phyloP scores from a whole-genome alignment of 2,797 vertebrate genomes.

The Pelodytes ibericus region DNA sequence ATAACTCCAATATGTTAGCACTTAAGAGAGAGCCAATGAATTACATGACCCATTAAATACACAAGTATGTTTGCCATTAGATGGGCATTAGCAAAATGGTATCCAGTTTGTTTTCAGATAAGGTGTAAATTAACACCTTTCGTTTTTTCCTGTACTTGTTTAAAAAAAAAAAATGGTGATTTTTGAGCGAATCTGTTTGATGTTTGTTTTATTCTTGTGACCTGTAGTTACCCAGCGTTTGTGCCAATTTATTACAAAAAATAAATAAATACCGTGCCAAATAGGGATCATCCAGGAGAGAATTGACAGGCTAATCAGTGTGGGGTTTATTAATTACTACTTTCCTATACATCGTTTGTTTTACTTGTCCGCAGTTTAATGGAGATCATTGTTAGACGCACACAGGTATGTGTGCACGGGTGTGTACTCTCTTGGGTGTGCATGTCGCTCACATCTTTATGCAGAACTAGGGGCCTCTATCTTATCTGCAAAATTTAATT shows the following conservation, averaged over 20 bases:
- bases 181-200: no score
- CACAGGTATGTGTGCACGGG: no score
- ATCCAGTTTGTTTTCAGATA: constrained; percentile 55
- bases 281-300: not conserved
- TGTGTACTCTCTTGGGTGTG: no score
- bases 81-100: constrained; percentile 52
- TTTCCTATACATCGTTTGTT: not conserved
- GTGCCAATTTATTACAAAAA: no score
- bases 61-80: constrained; percentile 63
- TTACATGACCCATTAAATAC: constrained; percentile 75
- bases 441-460: no score
- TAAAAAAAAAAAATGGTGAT: not conserved
- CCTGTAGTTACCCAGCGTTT: no score
- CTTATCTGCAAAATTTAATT: no score
- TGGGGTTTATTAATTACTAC: not conserved
- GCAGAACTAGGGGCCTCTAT: no score
- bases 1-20: constrained; percentile 84
- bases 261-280: not conserved
- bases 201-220: no score
- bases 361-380: not conserved
- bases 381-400: no score
- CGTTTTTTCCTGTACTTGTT: not conserved
- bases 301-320: not conserved
- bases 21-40: constrained; percentile 76
- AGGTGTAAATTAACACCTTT: constrained; percentile 35